Evolutionary conservation across 2,797 vertebrate genomes (phyloP), one percentile per base, ranked within the genome.

Genomic region (Balearica regulorum): DNA sequence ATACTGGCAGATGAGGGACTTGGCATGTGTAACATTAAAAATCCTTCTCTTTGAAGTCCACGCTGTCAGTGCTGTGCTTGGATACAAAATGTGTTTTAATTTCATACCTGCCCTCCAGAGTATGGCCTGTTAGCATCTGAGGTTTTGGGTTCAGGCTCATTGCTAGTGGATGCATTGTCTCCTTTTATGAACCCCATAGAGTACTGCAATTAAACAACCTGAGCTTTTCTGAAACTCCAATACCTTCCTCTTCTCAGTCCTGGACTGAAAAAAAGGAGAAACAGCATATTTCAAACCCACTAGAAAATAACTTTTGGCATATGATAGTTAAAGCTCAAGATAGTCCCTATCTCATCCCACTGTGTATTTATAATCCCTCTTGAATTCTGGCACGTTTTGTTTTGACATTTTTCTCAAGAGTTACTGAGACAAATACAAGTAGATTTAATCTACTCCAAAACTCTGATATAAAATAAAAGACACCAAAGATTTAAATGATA

Each of bases 381-480:
- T 93, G 89, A 85, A 80, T 89, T 92, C 83, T 83, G 85, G 83
- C 37, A 62, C 82, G 51, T 89, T 97, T 91, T 91, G 93, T 92
- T 94, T 95, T 95, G 93, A 89, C 93, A 61, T 88, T 94, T 97
- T 97, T 94, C 95, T 97, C 72, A 94, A 33, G 86, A 95, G 91
- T 92, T 92, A 93, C 91, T 37, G 48, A 96, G 94, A 94, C 76
- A 83, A 94, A 90, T 64, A 94, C 31, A 82, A 87, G 18, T 48
- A 78, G 53, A 88, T 90, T 88, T 57, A 86, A 69, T 72, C 57
- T 49, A 43, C 68, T 90, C 48, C 53, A 95, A 90, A 83, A 83
- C 31, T 44, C 55, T 31, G 70, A 80, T 55, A 55, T 28, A 69
- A 72, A 85, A 85, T 68, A 71, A 86, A 90, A 83, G 35, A 57